Base-by-base conservation (phyloP, 1,140 invertebrate genomes). In the Thalassaphorura encarpata region DNA sequence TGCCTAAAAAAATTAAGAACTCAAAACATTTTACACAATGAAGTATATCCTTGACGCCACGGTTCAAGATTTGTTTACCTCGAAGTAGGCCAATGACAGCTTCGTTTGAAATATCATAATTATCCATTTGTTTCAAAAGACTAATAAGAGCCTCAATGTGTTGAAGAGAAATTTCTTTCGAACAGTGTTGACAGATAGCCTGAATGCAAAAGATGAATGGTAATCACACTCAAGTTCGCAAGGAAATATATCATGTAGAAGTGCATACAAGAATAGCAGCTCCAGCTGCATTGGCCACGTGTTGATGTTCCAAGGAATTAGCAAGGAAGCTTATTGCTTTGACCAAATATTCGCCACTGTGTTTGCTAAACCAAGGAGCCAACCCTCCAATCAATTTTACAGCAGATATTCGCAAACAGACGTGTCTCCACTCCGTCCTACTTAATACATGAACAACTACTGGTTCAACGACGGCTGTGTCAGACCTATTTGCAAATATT, bases 311-410 rank as follows among this genome's bases (percentile, higher is more conserved):
- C 29, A 65, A 55, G 36, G 49, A 43, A 31, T 66, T 70, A 54
- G 75, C 72, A 13, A 65, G 48, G 56, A 65, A 62, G 19, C 52
- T 47, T 52, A 65, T 41, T 0, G 57, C 50, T 45, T 56, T 54
- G 82, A 82, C 78, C 66, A 94, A 70, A 26, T 81, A 47, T 23
- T 59, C 81, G 55, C 83, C 78, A 0, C 86, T 78, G 75, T 97
- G 89, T 69, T 80, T 80, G 67, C 94, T 85, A 39, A 98, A 85
- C 95, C 95, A 99, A 68, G 97, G 90, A 66, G 88, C 85, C 19
- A 98, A 75, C 73, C 96, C 91, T 4, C 92, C 93, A 28, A 98
- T 73, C 16, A 99, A 74, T 56, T 89, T 76, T 46, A 95, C 81
- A 62, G 88, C 89, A 0, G 94, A 96, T 67, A 88, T 83, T 45